Base-by-base conservation (phyloP, 2,113 vertebrate genomes). In the Gobiocypris rarus region DNA sequence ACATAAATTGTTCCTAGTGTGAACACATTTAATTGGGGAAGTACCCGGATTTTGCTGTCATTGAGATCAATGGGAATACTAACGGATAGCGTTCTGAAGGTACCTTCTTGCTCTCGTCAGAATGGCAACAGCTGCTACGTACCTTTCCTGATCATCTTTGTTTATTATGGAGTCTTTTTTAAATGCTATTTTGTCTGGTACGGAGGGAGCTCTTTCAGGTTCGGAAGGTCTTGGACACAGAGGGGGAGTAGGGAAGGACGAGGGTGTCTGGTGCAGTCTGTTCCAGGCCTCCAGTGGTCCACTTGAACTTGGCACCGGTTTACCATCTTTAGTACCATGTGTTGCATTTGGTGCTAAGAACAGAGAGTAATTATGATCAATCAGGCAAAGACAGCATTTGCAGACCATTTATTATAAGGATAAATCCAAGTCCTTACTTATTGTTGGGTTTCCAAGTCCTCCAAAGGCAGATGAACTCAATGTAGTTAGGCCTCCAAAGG, bases 391-490 rank as follows among this genome's bases (percentile, higher is more conserved):
- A 56, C 13, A 48, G 24, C 8, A 81, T 5, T 38, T 45, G 1
- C 65, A 69, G 34, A 41, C 41, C 17, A 9, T 69, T 69, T 69
- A 34, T 38, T 3, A 22, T 43, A 61, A 67, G 41, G 5, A 31
- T 15, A 58, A 48, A 34, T 34, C 0, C 2, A 67, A 9, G 13
- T 38, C 43, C 82, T 78, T 81, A 88, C 87, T 78, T 89, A 96
- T 92, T 92, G 95, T 91, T 50, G 95, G 95, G 87, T 96, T 97
- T 81, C 96, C 95, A 28, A 96, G 94, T 91, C 96, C 95, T 90
- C 96, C 96, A 90, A 96, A 97, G 88, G 96, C 95, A 75, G 95
- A 95, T 85, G 94, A 93, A 56, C 95, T 94, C 71, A 96, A 92
- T 1, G 95, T 94, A 7, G 92, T 94, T 11, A 96, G 94, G 70